A percentile compares a stretch with the other conserved stretches of the same genome.
Evolutionary conservation across 2,797 vertebrate genomes (phyloP).

Genomic region (Tenualosa thibaudeaui): DNA sequence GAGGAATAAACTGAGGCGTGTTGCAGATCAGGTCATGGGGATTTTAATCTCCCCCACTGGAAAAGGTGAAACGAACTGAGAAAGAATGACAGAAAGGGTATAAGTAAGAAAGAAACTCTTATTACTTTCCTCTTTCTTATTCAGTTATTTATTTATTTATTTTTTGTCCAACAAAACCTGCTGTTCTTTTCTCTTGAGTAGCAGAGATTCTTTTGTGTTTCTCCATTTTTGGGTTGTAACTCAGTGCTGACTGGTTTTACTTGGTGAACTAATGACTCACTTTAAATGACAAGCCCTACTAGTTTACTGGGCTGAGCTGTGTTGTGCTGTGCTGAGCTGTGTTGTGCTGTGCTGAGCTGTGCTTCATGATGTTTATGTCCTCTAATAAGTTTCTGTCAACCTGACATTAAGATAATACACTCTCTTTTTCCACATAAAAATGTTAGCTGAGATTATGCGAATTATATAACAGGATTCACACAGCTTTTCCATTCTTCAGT

Average conservation of each 20-base stretch:
- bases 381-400: too few species aligned
- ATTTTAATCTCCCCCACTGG: not conserved
- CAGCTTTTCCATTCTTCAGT: too few species aligned
- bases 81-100: not conserved
- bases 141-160: not conserved
- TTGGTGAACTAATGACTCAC: not conserved
- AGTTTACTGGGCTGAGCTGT: not conserved
- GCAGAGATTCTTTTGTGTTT: not conserved
- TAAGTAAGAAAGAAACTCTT: not conserved
- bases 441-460: too few species aligned
- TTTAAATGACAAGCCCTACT: not conserved
- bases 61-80: not conserved
- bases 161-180: not conserved
- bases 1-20: not conserved
- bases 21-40: not conserved
- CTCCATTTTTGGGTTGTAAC: not conserved
- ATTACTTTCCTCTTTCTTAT: not conserved
- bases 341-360: too few species aligned
- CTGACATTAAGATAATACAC: too few species aligned
- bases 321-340: not conserved
- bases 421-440: too few species aligned
- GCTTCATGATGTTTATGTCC: too few species aligned
- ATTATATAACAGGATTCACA: too few species aligned
- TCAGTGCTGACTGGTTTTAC: not conserved
- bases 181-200: not conserved